Base-by-base conservation (phyloP, 92 coral and sea anemone genomes). In the Porites divaricata region DNA sequence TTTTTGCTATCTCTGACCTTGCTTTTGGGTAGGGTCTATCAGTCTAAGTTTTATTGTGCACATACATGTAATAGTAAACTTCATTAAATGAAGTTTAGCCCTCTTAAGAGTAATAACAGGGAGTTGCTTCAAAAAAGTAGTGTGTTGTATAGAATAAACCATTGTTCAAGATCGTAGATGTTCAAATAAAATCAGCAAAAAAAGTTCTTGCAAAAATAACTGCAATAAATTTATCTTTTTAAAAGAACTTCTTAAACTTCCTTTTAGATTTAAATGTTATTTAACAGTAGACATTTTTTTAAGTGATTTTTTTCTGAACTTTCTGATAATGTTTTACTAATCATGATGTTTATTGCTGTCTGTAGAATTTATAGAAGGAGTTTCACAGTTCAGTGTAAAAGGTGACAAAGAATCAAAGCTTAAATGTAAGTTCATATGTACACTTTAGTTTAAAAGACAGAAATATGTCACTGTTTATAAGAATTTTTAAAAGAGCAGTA, bases 391-490 rank as follows among this genome's bases (percentile, higher is more conserved):
- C 87, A 96, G 99, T 81, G 99, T 94, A 56, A 96, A 96, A 81
- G 98, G 98, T 28, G 99, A 95, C 79, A 96, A 96, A 77, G 98
- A 96, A 89, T 94, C 99, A 51, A 96, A 96, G 91, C 93, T 96
- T 80, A 96, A 88, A 89, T 96, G 99, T 96, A 81, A 96, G 99
- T 92, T 28, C 41, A n/a, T n/a, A n/a, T n/a, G n/a, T 35, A 35
- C 45, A 35, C 45, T 35, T 35, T 35, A 35, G 45, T 35, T 35
- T 6, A 35, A 35, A 35, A 35, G 7, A 35, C 45, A 35, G 45
- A 35, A 35, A 35, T 4, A 35, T 6, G 4, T 35, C 45, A 35
- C 5, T 35, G 7, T 35, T 35, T 35, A 35, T 35, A 1, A 35
- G 45, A 6, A 4, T 35, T 35, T 35, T 35, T n/a, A n/a, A n/a